These are phyloP conservation scores for Lepidothrix coronata DNA, from an alignment of 2,113 vertebrate species.

Conservation along the genomic window DNA sequence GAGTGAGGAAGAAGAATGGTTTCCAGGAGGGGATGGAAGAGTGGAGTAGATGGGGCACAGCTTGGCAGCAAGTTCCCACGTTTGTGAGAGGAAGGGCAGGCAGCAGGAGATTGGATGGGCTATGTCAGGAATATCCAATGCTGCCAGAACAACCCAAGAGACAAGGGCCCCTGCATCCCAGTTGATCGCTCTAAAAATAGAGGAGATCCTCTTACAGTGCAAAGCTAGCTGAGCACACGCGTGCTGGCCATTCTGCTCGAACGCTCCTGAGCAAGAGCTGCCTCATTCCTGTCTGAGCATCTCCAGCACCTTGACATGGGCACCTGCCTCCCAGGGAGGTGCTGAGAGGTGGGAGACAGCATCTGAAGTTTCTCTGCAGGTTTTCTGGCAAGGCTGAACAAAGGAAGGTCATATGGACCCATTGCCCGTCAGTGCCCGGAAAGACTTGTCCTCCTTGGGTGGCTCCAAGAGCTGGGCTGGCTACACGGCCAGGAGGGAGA, in stretches of 20 bases:
- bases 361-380: conserved; percentile 32
- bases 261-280: neutral
- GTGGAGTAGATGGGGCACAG: neutral
- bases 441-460: neutral
- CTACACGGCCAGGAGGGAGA: neutral
- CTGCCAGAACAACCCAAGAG: neutral
- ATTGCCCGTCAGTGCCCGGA: conserved; percentile 29
- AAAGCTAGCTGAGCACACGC: neutral
- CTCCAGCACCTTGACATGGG: neutral
- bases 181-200: neutral
- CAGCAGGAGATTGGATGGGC: neutral
- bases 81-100: neutral
- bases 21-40: neutral
- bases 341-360: neutral
- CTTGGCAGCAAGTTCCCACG: neutral
- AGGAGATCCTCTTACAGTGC: neutral
- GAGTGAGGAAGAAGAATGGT: neutral
- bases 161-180: accelerated
- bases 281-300: neutral
- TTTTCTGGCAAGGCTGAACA: conserved; percentile 1
- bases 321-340: neutral
- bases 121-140: neutral
- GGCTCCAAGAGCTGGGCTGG: neutral
- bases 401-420: conserved; percentile 3
- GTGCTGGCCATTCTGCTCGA: neutral